Evolutionary conservation across 2,888 invertebrate species (phyloP).

Genomic region (Theretra japonica): DNA sequence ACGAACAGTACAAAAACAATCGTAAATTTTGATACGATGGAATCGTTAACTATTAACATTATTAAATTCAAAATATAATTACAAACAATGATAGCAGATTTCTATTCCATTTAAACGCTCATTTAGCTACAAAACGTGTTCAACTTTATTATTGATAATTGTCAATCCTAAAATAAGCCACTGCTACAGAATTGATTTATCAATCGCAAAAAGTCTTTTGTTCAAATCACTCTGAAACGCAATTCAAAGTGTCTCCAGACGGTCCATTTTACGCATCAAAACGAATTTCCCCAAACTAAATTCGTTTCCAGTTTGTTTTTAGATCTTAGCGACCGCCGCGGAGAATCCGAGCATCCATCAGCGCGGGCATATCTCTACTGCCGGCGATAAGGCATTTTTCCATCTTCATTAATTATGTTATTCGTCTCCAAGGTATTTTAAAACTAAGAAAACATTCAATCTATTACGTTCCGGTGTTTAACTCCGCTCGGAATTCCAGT

Average conservation of each 20-base stretch:
- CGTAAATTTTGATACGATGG: too few species aligned
- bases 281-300: slow-evolving; percentile 64
- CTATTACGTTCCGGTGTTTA: slow-evolving; percentile 47
- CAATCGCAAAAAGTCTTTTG: not conserved
- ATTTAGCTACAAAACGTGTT: too few species aligned
- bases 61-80: too few species aligned
- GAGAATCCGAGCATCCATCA: slow-evolving; percentile 75
- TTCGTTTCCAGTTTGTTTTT: slow-evolving; percentile 71
- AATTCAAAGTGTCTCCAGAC: slow-evolving; percentile 36
- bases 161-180: not conserved
- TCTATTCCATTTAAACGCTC: too few species aligned
- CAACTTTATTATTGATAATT: too few species aligned
- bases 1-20: too few species aligned
- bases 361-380: slow-evolving; percentile 65
- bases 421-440: slow-evolving; percentile 63
- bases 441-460: slow-evolving; percentile 69
- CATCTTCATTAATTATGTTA: slow-evolving; percentile 60
- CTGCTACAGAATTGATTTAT: not conserved
- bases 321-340: slow-evolving; percentile 67
- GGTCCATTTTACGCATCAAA: slow-evolving; percentile 62
- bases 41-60: too few species aligned
- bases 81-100: too few species aligned
- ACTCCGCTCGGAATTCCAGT: slow-evolving; percentile 31
- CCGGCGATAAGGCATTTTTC: slow-evolving; percentile 71
- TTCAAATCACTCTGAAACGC: not conserved